phyloP scores from a whole-genome alignment of 2,888 invertebrate species.

The Drosophila neoperkinsi region DNA sequence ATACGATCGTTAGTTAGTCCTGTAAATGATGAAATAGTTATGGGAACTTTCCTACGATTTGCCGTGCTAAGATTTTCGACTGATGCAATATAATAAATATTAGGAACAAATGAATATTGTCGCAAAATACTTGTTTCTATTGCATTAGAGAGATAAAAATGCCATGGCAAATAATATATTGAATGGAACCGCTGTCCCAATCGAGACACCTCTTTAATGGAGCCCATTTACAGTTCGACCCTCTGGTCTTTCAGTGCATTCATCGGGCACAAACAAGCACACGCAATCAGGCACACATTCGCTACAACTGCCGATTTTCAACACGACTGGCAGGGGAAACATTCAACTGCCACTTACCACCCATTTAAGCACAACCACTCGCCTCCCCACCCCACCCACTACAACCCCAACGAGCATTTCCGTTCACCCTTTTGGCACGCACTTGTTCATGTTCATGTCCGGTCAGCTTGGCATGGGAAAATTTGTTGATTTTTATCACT shows the following conservation, averaged over 20 bases:
- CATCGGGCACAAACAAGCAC: not conserved
- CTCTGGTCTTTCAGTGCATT: slow-evolving; percentile 12
- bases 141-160: not conserved
- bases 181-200: not conserved
- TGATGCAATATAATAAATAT: not conserved
- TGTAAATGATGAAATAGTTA: not conserved
- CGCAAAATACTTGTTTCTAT: not conserved
- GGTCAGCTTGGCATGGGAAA: slow-evolving; percentile 37
- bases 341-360: slow-evolving; percentile 17
- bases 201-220: slow-evolving; percentile 4
- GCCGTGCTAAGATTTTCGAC: not conserved
- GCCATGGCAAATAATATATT: not conserved
- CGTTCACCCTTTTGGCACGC: slow-evolving; percentile 41
- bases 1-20: not conserved
- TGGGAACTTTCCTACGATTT: not conserved
- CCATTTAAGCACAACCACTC: slow-evolving; percentile 13
- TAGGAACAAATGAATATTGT: not conserved
- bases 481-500: slow-evolving; percentile 80
- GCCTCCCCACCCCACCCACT: not conserved
- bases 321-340: slow-evolving; percentile 4
- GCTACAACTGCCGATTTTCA: slow-evolving; percentile 17
- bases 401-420: not conserved
- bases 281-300: not conserved
- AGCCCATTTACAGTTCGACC: not conserved
- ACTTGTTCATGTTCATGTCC: slow-evolving; percentile 57